Base-by-base conservation (phyloP, 2,797 vertebrate genomes). In the Petrocephalus schoutedeni region DNA sequence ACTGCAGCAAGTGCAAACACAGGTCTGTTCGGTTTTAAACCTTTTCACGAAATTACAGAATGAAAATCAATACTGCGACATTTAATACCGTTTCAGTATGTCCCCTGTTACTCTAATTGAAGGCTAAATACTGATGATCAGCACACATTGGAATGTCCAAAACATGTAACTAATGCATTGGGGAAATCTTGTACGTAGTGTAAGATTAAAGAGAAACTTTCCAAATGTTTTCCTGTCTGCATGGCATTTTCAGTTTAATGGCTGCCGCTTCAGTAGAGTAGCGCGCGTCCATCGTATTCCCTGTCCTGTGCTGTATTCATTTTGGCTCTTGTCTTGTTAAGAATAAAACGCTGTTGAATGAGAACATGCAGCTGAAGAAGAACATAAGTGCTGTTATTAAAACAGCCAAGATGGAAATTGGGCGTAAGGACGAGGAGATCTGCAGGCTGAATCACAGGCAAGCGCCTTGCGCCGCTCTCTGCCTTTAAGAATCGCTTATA, bases 331-430 rank as follows among this genome's bases (percentile, higher is more conserved):
- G 87, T 57, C 67, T 28, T 91, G 91, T 93, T 89, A 82, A 99
- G 98, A 99, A 98, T 91, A 93, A 94, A 14, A 92, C 93, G 86
- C 94, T 99, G 90, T 97, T 95, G 92, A 96, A 91, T 61, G 97
- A 99, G 94, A 99, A 99, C 92, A 92, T 88, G 32, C 94, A 94
- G 80, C 96, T 99, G 82, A 99, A 98, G 93, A 99, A 97, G 95
- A 99, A 99, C 94, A 98, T 99, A 93, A 99, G 96, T 91, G 96
- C 97, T 67, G 97, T 99, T 89, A 95, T 99, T 88, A 97, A 96
- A 95, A 99, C 98, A 3, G 98, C 98, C 19, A 95, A 96, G 91
- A 96, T 96, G 91, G 98, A 99, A 93, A 97, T 99, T 92, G 94
- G 94, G 85, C 96, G 98, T 57, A 99, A 99, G 92, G 97, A 99